Evolutionary conservation across 1,140 invertebrate genomes (phyloP).

Genomic region (Papilio helenus): DNA sequence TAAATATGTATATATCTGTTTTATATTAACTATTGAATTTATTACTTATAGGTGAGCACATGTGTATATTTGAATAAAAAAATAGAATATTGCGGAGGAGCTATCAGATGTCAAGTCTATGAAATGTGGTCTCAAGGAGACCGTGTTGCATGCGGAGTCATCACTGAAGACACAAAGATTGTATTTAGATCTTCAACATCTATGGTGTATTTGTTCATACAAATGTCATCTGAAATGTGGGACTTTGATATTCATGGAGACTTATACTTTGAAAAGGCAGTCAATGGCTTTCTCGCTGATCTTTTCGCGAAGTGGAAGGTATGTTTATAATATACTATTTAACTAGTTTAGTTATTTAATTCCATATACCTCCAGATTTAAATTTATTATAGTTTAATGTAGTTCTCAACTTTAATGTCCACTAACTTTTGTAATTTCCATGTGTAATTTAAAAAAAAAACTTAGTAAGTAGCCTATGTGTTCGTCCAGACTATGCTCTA

Average conservation of each 20-base stretch:
- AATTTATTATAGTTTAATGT: neutral
- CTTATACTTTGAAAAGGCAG: constrained; percentile 97
- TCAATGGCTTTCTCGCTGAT: constrained; percentile 97
- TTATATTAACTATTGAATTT: no score
- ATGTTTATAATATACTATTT: constrained; percentile 44
- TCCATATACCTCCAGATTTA: no score
- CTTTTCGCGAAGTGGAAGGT: constrained; percentile 99
- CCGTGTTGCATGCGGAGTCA: constrained; percentile 96
- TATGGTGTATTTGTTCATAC: constrained; percentile 98
- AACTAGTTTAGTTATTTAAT: no score
- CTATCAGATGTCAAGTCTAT: constrained; percentile 92
- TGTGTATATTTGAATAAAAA: constrained; percentile 98
- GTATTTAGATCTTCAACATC: constrained; percentile 98
- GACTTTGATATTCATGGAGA: constrained; percentile 99
- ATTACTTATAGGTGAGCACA: constrained; percentile 89
- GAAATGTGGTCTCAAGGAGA: constrained; percentile 98
- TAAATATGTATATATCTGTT: neutral
- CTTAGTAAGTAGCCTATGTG: no score
- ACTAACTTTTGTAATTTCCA: no score
- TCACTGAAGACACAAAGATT: constrained; percentile 97
- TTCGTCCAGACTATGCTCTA: no score
- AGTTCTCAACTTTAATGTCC: neutral
- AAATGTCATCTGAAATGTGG: constrained; percentile 99
- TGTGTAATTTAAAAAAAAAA: no score
- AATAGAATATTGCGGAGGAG: constrained; percentile 94